phyloP scores from a whole-genome alignment of 1,140 invertebrate genomes.

The Sycophila sp. region DNA sequence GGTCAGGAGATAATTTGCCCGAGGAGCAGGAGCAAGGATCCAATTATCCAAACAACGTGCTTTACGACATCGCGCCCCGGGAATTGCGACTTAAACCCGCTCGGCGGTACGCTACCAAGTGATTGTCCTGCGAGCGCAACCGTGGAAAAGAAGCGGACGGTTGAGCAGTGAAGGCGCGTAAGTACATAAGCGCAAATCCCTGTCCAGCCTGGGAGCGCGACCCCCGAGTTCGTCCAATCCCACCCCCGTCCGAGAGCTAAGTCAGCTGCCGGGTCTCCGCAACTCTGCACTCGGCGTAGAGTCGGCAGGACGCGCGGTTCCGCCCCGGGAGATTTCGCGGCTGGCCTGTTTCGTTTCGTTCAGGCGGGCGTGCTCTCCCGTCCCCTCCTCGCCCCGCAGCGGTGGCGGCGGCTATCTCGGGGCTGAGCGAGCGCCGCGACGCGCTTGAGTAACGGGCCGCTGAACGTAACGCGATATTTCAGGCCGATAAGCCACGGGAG shows the following conservation, averaged over 20 bases:
- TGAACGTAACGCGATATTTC: conserved; percentile 20
- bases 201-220: no score
- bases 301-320: not conserved
- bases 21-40: no score
- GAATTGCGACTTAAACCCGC: not conserved
- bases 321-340: not conserved
- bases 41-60: not conserved
- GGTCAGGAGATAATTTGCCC: no score
- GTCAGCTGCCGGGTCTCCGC: not conserved
- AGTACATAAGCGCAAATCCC: conserved; percentile 1
- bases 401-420: not conserved
- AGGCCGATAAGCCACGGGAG: not conserved
- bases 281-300: not conserved
- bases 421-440: not conserved
- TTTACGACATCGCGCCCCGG: not conserved
- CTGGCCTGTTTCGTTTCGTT: conserved; percentile 22
- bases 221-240: no score
- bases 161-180: not conserved
- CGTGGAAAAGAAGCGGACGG: not conserved
- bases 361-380: no score
- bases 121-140: not conserved
- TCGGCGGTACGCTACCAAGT: not conserved
- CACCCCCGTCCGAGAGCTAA: no score
- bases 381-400: no score
- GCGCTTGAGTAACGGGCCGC: not conserved